phyloP scores from a whole-genome alignment of 2,113 vertebrate species.

The Geothlypis trichas region DNA sequence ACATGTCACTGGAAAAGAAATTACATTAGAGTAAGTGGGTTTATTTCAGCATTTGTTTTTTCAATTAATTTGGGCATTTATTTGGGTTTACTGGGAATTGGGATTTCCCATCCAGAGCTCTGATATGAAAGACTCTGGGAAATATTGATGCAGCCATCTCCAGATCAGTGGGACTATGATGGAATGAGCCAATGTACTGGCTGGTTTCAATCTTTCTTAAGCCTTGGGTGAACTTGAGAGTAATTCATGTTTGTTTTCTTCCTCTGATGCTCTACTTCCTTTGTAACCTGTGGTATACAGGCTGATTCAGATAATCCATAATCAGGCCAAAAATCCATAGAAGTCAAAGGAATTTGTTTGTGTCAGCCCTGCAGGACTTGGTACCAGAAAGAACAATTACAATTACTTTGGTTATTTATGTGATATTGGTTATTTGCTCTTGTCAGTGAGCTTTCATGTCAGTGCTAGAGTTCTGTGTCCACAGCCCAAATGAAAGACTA shows the following conservation, averaged over 20 bases:
- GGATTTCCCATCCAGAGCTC: not conserved
- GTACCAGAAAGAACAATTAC: not conserved
- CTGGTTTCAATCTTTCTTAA: not conserved
- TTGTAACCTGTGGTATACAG: not conserved
- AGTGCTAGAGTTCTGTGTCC: not conserved
- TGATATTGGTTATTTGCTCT: not conserved
- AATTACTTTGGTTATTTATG: not conserved
- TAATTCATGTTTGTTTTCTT: not conserved
- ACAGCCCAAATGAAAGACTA: not conserved
- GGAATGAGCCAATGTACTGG: not conserved
- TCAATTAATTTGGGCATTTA: slow-evolving; percentile 27
- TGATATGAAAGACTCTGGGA: not conserved
- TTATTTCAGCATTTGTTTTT: slow-evolving; percentile 5
- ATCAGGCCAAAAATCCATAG: not conserved
- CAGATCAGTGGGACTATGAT: not conserved
- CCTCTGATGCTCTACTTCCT: not conserved
- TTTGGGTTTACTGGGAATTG: slow-evolving; percentile 30
- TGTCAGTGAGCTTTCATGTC: not conserved
- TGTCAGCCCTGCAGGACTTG: not conserved
- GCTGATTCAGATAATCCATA: not conserved
- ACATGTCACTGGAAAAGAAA: not conserved
- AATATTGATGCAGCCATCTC: not conserved
- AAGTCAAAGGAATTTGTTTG: not conserved
- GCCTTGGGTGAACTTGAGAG: not conserved
- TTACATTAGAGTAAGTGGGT: slow-evolving; percentile 1